Evolutionary conservation across 1,140 invertebrate genomes (phyloP).

Genomic region (Prorops nasuta): DNA sequence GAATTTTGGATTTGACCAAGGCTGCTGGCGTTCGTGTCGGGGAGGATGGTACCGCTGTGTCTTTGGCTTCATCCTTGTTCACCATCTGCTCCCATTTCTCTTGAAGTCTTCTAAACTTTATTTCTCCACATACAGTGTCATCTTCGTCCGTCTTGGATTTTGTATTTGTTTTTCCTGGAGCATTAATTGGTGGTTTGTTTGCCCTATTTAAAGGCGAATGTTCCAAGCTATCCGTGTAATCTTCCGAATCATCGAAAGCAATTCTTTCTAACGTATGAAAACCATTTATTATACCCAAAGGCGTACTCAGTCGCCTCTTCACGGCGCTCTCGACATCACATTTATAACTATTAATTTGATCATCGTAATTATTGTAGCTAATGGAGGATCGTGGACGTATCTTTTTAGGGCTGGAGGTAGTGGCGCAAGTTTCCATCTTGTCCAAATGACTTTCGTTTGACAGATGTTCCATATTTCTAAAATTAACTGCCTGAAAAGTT

Average conservation of each 20-base stretch:
- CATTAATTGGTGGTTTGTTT: constrained; percentile 27
- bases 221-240: constrained; percentile 74
- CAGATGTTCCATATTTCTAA: constrained; percentile 30
- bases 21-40: constrained; percentile 49
- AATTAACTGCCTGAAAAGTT: constrained; percentile 27
- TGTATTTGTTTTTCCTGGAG: too few relatives aligned
- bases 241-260: constrained; percentile 66
- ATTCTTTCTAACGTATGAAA: constrained; percentile 71
- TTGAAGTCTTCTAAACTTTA: constrained; percentile 74
- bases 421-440: constrained; percentile 50
- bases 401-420: constrained; percentile 55
- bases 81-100: constrained; percentile 83
- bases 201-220: constrained; percentile 52
- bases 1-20: constrained; percentile 66
- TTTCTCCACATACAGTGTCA: constrained; percentile 47
- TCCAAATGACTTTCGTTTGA: constrained; percentile 56
- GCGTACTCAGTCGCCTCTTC: constrained; percentile 73
- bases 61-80: constrained; percentile 51
- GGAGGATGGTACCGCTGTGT: constrained; percentile 44
- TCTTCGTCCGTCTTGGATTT: constrained; percentile 37
- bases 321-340: constrained; percentile 59
- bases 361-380: constrained; percentile 49
- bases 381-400: constrained; percentile 69
- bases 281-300: constrained; percentile 68
- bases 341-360: constrained; percentile 55